Evolutionary conservation across 2,888 invertebrate species (phyloP), one percentile per base, ranked within the genome.

Genomic region (Melieria omissa): DNA sequence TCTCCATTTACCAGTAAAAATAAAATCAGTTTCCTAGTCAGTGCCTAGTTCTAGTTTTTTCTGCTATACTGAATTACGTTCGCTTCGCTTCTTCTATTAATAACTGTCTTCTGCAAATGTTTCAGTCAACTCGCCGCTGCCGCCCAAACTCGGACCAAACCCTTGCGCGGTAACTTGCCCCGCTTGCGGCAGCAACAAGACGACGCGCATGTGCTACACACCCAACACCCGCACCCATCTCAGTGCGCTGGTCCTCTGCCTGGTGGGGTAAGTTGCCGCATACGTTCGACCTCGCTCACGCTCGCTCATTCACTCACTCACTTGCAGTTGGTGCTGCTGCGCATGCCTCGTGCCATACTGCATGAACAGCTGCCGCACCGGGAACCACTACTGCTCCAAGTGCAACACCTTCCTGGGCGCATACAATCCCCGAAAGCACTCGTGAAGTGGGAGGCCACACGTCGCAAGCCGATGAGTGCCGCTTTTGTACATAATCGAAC

Each of bases 321-420:
- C 42, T 29, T 66, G 14, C 62, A 86, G 86, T 42, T 85, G 85
- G 83, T 86, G 86, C 77, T 84, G 84, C 69, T 86, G 84, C 73
- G 86, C 86, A n/a, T 85, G 85, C 46, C 80, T 79, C 70, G 84
- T 86, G 16, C 85, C 85, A 16, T 85, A 85, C 64, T 86, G 86
- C 77, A 86, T 86, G 86, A 83, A 82, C 55, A 86, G 86, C 74
- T 85, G 85, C 72, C 86, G 84, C 75, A 85, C 86, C 12, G 85
- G 86, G 10, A 86, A 84, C 67, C 85, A 85, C 72, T 85, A 85
- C 63, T 85, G 85, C 73, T 77, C 82, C 67, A 83, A 84, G 71
- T 85, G 85, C 76, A 86, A 85, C 79, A 81, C 83, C 29, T 85
- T 86, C 65, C 74, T 85, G 41, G 85, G 85, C 29, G 78, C 82